Base-by-base conservation (phyloP, 2,797 vertebrate genomes). In the Oophaga sylvatica region DNA sequence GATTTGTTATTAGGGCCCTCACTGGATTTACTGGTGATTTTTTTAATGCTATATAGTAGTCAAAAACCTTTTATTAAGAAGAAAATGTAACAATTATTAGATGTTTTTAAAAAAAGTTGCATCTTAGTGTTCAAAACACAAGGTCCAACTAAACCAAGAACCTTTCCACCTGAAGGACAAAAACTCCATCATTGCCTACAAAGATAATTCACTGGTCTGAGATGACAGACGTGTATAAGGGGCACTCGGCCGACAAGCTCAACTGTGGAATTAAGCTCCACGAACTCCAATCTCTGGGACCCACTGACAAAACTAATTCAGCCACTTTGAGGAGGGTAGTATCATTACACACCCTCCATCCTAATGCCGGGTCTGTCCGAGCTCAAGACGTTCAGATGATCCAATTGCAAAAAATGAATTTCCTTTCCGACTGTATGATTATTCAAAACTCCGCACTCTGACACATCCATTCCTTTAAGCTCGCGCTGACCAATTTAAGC, bases 351-450 rank as follows among this genome's bases (percentile, higher is more conserved):
- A 87, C 84, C 87, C 90, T 88, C 70, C 87, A 71, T 67, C 90
- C 90, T 83, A 16, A 59, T 87, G 87, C 80, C 19, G 80, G 63
- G 70, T 86, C 87, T 56, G 91, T 91, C 88, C 90, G 89, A 48
- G 89, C 65, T 89, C 75, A 57, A 81, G 20, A 53, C 84, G 19
- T 35, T 48, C 77, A 77, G 71, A 86, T 29, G 67, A 88, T 84
- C 78, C 85, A 85, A 85, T 85, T 88, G 83, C 35, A 35, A 88
- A 88, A 81, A 88, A 85, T 85, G 70, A 60, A 81, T 88, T 88
- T 82, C 60, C 80, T 48, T 31, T 78, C 56, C 12, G 75, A 41
- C n/a, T 82, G 29, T 86, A 79, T 82, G 53, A 86, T 78, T 86
- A 86, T 79, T 76, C 56, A 86, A 70, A 83, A 82, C 79, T 56